Percentiles rank a stretch among this genome's conserved stretches.
These are phyloP conservation scores for Neomorphus geoffroyi DNA, from an alignment of 2,797 vertebrate genomes.

Conservation along the genomic window DNA sequence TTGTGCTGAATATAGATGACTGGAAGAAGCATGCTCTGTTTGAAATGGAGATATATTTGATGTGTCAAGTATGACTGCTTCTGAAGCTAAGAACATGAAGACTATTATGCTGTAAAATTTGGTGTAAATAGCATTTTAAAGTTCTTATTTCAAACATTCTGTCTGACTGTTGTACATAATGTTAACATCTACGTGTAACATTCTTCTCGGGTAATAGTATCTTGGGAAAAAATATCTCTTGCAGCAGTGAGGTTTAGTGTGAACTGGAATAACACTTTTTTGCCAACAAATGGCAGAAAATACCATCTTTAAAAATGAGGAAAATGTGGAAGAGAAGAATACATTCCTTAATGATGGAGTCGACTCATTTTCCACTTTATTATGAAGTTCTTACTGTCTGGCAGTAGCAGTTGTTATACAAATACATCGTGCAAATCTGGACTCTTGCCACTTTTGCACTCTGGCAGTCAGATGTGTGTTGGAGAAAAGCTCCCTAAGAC, in stretches of 20 bases:
- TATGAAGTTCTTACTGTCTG: slow-evolving; percentile 35
- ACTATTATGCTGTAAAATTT: neutral
- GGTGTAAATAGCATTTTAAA: neutral
- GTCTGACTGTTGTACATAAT: neutral
- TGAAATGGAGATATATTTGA: neutral
- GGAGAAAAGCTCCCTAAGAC: neutral
- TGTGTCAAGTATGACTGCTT: neutral
- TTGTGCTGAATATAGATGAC: neutral
- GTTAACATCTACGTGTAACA: rapidly evolving
- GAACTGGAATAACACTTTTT: neutral
- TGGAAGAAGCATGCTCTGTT: neutral
- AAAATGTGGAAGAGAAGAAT: neutral
- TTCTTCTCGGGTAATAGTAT: neutral
- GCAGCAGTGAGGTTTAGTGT: neutral
- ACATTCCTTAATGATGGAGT: neutral
- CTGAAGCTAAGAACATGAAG: neutral
- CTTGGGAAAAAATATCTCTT: neutral
- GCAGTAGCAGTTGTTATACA: neutral
- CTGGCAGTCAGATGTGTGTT: neutral
- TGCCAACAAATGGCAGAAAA: neutral
- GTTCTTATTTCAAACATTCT: neutral
- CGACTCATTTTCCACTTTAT: slow-evolving; percentile 18
- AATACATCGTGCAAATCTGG: slow-evolving; percentile 31
- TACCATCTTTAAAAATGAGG: neutral
- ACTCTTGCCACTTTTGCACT: slow-evolving; percentile 53